These are phyloP conservation scores for Maccullochella peelii DNA, from an alignment of 2,113 vertebrate species.

Conservation along the genomic window DNA sequence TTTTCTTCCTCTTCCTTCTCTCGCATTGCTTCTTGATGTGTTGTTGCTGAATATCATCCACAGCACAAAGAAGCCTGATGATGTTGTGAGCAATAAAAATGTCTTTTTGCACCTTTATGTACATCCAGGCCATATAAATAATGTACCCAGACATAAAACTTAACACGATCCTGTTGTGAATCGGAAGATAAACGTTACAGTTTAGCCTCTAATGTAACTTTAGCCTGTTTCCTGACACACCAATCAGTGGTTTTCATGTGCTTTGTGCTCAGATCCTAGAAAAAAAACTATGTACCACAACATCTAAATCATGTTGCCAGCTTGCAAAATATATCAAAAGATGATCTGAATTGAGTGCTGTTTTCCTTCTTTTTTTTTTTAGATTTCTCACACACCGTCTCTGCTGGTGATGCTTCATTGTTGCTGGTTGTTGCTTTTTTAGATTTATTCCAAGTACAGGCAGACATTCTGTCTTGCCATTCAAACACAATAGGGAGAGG, in stretches of 20 bases:
- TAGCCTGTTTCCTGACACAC: background rate
- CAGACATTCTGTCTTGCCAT: conserved; percentile 39
- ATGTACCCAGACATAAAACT: background rate
- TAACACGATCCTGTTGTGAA: background rate
- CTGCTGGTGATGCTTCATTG: conserved; percentile 40
- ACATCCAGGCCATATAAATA: background rate
- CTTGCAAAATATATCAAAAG: conserved; percentile 24
- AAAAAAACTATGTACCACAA: conserved; percentile 11
- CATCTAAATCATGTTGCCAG: conserved; percentile 19
- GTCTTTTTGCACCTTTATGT: background rate
- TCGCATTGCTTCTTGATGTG: background rate
- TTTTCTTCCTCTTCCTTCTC: background rate
- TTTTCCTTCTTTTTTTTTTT: background rate
- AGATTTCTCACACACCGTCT: conserved; percentile 11
- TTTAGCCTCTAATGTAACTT: conserved; percentile 27
- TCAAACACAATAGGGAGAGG: conserved; percentile 50
- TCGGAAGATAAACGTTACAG: conserved; percentile 9
- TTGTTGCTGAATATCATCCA: background rate
- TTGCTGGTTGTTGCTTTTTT: conserved; percentile 55
- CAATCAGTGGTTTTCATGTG: conserved; percentile 8
- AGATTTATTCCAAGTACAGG: conserved; percentile 53
- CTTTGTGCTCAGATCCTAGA: conserved; percentile 29
- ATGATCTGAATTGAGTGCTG: conserved; percentile 13
- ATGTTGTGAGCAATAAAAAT: background rate
- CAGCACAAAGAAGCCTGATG: background rate